Evolutionary conservation across 2,888 invertebrate species (phyloP).

Genomic region (Platycnemis pennipes): DNA sequence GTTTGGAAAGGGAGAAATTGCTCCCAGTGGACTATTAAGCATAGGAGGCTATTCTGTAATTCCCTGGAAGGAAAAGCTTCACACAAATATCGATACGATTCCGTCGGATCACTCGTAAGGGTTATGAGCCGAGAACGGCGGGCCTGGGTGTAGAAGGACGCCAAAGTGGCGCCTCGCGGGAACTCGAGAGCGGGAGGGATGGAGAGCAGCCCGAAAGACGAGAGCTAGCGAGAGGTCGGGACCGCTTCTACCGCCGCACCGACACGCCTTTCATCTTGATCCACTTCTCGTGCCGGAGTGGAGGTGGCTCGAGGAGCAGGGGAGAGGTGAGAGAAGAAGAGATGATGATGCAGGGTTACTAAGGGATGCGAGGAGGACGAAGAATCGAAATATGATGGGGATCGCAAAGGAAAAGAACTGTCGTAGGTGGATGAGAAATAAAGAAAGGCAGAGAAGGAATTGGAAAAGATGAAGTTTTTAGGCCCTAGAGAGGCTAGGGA

Average conservation of each 20-base stretch:
- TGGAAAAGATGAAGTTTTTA: too few relatives aligned
- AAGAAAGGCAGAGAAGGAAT: neutral
- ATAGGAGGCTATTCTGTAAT: neutral
- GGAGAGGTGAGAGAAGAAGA: neutral
- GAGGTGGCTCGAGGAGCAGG: neutral
- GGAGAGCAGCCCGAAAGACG: too few relatives aligned
- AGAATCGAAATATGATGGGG: too few relatives aligned
- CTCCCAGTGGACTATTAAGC: neutral
- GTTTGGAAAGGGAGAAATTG: neutral
- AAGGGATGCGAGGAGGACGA: too few relatives aligned
- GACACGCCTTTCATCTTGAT: neutral
- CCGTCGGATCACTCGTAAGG: neutral
- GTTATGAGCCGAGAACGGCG: neutral
- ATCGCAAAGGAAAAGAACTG: neutral
- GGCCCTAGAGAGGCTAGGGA: too few relatives aligned
- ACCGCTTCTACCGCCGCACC: neutral
- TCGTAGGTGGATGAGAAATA: neutral
- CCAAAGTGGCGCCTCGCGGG: neutral
- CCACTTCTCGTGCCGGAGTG: neutral
- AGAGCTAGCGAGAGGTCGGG: too few relatives aligned
- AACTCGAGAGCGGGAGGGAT: neutral
- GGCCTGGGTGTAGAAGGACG: neutral
- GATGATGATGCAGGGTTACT: too few relatives aligned
- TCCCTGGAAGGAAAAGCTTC: neutral
- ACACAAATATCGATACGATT: neutral